A percentile compares a stretch with the other conserved stretches of the same genome.
phyloP scores from a whole-genome alignment of 2,888 invertebrate species.

The Drosophila melanosoma region DNA sequence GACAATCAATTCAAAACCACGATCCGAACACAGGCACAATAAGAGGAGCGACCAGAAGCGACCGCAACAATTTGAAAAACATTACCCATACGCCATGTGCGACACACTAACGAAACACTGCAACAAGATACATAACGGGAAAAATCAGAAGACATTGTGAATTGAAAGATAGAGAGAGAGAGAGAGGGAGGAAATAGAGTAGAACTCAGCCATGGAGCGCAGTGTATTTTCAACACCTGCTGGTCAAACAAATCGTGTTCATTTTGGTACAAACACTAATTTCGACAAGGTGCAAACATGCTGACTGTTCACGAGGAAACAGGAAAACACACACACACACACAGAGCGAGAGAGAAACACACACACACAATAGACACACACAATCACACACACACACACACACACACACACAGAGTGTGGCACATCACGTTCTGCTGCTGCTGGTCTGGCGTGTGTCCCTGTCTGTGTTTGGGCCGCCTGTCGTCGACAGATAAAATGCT shows the following conservation, averaged over 20 bases:
- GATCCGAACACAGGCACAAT: slow-evolving; percentile 47
- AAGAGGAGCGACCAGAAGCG: slow-evolving; percentile 21
- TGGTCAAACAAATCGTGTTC: slow-evolving; percentile 79
- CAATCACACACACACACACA: slow-evolving; percentile 15
- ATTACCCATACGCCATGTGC: slow-evolving; percentile 76
- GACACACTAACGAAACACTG: slow-evolving; percentile 46
- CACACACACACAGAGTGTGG: slow-evolving; percentile 10
- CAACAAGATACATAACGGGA: slow-evolving; percentile 22
- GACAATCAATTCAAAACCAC: slow-evolving; percentile 56
- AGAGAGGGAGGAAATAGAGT: slow-evolving; percentile 20
- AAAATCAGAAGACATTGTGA: slow-evolving; percentile 6
- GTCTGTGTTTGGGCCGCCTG: slow-evolving; percentile 58
- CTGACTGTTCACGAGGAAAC: slow-evolving; percentile 53
- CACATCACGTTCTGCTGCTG: slow-evolving; percentile 50
- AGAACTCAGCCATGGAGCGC: slow-evolving; percentile 34
- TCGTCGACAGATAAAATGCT: slow-evolving; percentile 77
- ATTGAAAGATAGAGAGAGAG: background rate
- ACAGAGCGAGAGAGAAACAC: background rate
- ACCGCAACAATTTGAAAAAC: slow-evolving; percentile 74
- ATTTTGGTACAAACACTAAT: slow-evolving; percentile 78
- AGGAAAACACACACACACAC: slow-evolving; percentile 21
- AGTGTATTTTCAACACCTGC: slow-evolving; percentile 78
- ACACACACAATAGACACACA: slow-evolving; percentile 8
- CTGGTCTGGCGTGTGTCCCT: slow-evolving; percentile 32
- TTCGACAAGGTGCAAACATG: slow-evolving; percentile 81